Percentiles rank a stretch among this genome's conserved stretches.
phyloP scores from a whole-genome alignment of 2,113 vertebrate genomes.

The Eulemur macaco region DNA sequence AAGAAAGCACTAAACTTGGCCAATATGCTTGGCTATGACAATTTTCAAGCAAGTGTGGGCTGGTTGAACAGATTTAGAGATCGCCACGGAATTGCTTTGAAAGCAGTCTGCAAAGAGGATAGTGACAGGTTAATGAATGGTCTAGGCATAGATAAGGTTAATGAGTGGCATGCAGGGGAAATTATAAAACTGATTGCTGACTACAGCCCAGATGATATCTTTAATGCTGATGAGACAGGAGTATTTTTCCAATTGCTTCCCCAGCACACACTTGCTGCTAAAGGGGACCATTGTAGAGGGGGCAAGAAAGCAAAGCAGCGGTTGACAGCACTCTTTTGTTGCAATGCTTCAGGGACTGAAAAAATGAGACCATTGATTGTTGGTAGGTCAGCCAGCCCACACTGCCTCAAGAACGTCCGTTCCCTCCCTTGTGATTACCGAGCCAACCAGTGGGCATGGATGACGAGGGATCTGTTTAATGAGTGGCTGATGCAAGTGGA shows the following conservation, averaged over 20 bases:
- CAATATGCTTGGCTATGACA: slow-evolving; percentile 52
- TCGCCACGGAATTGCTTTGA: slow-evolving; percentile 25
- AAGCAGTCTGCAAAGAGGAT: slow-evolving; percentile 46
- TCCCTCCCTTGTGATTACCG: slow-evolving; percentile 46
- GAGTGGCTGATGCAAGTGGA: slow-evolving; percentile 42
- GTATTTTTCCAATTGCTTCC: slow-evolving; percentile 57
- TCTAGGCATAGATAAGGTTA: slow-evolving; percentile 49
- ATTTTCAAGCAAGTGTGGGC: slow-evolving; percentile 60
- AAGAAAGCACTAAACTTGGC: slow-evolving; percentile 63
- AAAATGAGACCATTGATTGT: slow-evolving; percentile 66
- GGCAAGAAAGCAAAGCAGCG: slow-evolving; percentile 38
- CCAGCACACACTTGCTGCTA: slow-evolving; percentile 43
- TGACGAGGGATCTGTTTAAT: slow-evolving; percentile 41
- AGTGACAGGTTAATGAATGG: slow-evolving; percentile 39
- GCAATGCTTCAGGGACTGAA: slow-evolving; percentile 48
- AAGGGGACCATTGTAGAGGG: slow-evolving; percentile 50
- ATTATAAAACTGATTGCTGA: slow-evolving; percentile 56
- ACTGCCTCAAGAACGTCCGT: slow-evolving; percentile 35
- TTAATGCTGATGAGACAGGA: slow-evolving; percentile 54
- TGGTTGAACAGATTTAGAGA: slow-evolving; percentile 60
- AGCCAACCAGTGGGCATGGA: slow-evolving; percentile 34
- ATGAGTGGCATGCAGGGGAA: slow-evolving; percentile 31
- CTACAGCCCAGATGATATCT: slow-evolving; percentile 51
- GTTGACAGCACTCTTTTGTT: slow-evolving; percentile 63
- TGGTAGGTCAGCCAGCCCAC: slow-evolving; percentile 48